Conservation (phyloP, 1,140 invertebrate genomes). For the Drosophila kepulauana region DNA sequence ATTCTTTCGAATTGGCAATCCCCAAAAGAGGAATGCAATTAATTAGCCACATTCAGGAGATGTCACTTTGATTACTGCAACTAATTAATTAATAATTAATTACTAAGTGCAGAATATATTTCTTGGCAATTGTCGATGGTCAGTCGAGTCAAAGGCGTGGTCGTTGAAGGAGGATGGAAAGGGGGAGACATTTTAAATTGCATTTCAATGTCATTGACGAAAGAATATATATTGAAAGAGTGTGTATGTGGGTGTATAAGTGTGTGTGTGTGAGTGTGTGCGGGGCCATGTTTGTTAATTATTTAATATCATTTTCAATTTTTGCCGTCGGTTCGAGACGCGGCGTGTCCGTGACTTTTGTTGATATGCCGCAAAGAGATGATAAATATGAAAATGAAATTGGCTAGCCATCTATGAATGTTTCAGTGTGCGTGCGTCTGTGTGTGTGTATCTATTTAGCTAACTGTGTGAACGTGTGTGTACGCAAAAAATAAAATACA, state of each 20-base stretch:
- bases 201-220: slow-evolving; percentile 82
- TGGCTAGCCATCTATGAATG: slow-evolving; percentile 28
- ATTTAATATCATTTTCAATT: slow-evolving; percentile 83
- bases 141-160: slow-evolving; percentile 14
- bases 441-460: slow-evolving; percentile 21
- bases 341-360: slow-evolving; percentile 81
- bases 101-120: slow-evolving; percentile 57
- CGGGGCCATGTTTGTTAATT: slow-evolving; percentile 70
- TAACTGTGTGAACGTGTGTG: background rate
- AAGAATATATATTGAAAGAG: slow-evolving; percentile 22
- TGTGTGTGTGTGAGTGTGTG: slow-evolving; percentile 12
- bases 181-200: slow-evolving; percentile 53
- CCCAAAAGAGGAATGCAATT: slow-evolving; percentile 42
- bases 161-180: background rate
- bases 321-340: slow-evolving; percentile 53
- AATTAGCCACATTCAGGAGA: slow-evolving; percentile 46
- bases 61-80: slow-evolving; percentile 54
- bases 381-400: slow-evolving; percentile 82
- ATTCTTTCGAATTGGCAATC: slow-evolving; percentile 14
- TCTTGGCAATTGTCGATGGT: slow-evolving; percentile 65
- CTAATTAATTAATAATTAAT: slow-evolving; percentile 78
- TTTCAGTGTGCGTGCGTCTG: slow-evolving; percentile 20
- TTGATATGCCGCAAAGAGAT: slow-evolving; percentile 67
- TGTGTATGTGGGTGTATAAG: background rate
- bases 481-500: slow-evolving; percentile 65